Percentiles rank a stretch among this genome's conserved stretches.
Conservation (phyloP, 2,888 invertebrate species). For the Agrotis ipsilon region DNA sequence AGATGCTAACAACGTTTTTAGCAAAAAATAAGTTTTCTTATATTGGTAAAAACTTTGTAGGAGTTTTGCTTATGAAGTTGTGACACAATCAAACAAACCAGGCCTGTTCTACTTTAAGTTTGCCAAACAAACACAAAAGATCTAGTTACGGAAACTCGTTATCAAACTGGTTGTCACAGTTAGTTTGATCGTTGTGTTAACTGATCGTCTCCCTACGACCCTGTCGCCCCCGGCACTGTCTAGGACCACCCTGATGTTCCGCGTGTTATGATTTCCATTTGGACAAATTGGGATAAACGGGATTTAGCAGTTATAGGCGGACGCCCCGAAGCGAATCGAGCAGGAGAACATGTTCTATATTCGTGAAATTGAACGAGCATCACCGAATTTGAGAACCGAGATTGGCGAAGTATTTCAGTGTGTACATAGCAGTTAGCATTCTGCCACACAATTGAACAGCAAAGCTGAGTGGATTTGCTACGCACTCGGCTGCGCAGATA, state of each 20-base stretch:
- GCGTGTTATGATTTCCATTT: constrained; percentile 40
- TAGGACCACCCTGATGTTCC: constrained; percentile 1
- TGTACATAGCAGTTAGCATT: constrained; percentile 10
- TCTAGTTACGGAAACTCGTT: constrained; percentile 9
- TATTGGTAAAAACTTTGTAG: too few species aligned
- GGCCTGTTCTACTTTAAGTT: background rate
- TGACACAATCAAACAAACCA: constrained; percentile 13
- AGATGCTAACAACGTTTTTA: background rate
- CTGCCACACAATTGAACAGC: background rate
- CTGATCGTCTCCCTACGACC: constrained; percentile 10
- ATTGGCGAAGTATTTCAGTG: background rate
- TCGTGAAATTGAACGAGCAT: background rate
- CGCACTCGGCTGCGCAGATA: background rate
- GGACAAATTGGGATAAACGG: constrained; percentile 25
- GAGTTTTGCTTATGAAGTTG: too few species aligned
- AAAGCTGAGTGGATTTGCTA: background rate
- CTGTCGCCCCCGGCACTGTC: constrained; percentile 3
- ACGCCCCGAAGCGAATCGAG: background rate
- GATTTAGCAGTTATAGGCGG: background rate
- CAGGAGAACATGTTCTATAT: background rate
- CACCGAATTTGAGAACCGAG: too few species aligned
- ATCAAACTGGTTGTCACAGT: constrained; percentile 1
- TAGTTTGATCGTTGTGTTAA: constrained; percentile 27
- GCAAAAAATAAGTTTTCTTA: background rate
- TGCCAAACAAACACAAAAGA: constrained; percentile 7